Conservation (phyloP, 2,113 vertebrate species). For the Brevimyrus niger region DNA sequence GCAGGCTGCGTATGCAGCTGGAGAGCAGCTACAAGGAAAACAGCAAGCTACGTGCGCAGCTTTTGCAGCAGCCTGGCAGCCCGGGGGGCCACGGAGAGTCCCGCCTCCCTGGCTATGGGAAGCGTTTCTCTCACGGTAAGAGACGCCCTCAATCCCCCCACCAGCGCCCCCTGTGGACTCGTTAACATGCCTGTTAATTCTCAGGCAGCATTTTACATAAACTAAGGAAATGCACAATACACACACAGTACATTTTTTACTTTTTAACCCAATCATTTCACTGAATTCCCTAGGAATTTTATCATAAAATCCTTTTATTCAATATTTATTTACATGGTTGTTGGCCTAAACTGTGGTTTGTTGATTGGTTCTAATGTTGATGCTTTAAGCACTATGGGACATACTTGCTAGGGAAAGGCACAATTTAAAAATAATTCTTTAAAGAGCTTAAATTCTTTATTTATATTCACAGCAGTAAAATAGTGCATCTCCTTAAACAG, state of each 20-base stretch:
- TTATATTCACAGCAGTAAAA: not conserved
- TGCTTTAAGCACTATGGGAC: not conserved
- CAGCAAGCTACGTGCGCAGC: constrained; percentile 40
- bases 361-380: not conserved
- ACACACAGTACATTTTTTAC: not conserved
- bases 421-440: not conserved
- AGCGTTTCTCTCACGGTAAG: constrained; percentile 55
- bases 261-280: not conserved
- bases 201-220: not conserved
- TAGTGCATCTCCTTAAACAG: not conserved
- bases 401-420: not conserved
- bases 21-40: constrained; percentile 49
- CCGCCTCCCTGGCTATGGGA: constrained; percentile 25
- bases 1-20: constrained; percentile 47
- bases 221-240: not conserved
- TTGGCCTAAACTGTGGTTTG: not conserved
- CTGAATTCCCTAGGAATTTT: not conserved
- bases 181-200: not conserved
- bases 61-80: constrained; percentile 53
- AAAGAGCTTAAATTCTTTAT: not conserved
- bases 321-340: not conserved
- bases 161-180: not conserved
- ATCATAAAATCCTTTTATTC: not conserved
- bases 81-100: not conserved
- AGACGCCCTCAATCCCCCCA: too few relatives aligned